Evolutionary conservation across 2,113 vertebrate genomes (phyloP).

Genomic region (Puffinus mauretanicus): DNA sequence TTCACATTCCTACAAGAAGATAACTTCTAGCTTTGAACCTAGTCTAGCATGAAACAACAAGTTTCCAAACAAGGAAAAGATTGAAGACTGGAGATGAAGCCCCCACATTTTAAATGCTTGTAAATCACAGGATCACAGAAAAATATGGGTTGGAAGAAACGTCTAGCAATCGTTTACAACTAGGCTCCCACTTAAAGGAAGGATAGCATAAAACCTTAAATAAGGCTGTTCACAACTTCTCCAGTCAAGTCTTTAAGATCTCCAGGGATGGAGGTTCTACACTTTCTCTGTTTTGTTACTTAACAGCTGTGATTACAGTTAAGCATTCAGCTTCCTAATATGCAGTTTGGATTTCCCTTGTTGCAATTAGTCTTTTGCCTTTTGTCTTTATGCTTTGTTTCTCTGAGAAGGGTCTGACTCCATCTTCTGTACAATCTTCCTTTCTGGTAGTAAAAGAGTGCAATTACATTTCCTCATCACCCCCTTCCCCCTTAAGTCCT

Average conservation of each 20-base stretch:
- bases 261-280: background rate
- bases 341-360: background rate
- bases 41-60: background rate
- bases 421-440: background rate
- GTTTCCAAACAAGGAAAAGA: background rate
- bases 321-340: background rate
- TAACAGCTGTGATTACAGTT: background rate
- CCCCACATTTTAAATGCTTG: background rate
- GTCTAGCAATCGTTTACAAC: background rate
- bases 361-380: background rate
- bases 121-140: background rate
- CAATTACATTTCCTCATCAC: background rate
- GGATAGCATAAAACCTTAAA: background rate
- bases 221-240: background rate
- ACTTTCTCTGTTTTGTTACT: background rate
- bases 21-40: background rate
- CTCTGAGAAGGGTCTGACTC: background rate
- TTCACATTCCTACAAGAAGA: background rate
- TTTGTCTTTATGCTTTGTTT: background rate
- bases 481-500: background rate
- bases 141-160: background rate
- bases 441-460: background rate
- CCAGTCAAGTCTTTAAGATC: background rate
- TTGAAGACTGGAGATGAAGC: background rate
- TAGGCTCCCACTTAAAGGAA: background rate